These are phyloP conservation scores for Liodrosophila aerea DNA, from an alignment of 2,888 invertebrate genomes.

Conservation along the genomic window DNA sequence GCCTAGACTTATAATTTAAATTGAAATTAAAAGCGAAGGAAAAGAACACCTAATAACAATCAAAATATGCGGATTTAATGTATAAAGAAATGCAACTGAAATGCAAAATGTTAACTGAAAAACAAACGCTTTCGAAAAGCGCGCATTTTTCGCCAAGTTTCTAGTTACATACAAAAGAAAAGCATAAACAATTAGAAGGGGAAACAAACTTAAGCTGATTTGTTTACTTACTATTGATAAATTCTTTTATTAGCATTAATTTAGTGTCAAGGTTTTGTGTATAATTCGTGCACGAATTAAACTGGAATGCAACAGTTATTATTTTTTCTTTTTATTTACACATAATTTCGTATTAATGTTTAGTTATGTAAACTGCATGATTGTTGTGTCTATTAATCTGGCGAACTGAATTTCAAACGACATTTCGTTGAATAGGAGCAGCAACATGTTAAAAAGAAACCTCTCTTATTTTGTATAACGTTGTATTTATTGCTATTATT, in stretches of 20 bases:
- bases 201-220: conserved; percentile 42
- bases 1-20: conserved; percentile 71
- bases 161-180: conserved; percentile 39
- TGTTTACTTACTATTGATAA: conserved; percentile 53
- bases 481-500: conserved; percentile 73
- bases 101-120: conserved; percentile 52
- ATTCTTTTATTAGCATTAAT: conserved; percentile 60
- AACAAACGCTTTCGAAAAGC: conserved; percentile 56
- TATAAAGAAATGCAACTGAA: conserved; percentile 42
- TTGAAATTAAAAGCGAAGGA: conserved; percentile 55
- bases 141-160: conserved; percentile 54
- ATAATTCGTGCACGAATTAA: conserved; percentile 69
- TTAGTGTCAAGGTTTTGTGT: conserved; percentile 58
- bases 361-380: conserved; percentile 43
- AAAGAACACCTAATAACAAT: conserved; percentile 60
- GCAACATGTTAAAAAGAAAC: not conserved
- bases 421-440: no score
- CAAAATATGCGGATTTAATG: conserved; percentile 52
- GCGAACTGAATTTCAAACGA: not conserved
- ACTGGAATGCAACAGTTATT: conserved; percentile 42
- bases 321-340: conserved; percentile 23
- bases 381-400: conserved; percentile 10
- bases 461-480: conserved; percentile 69
- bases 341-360: conserved; percentile 67
- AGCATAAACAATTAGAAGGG: conserved; percentile 22